Conservation (phyloP, 2,113 vertebrate species). For the Rhegmatorhina hoffmannsi region DNA sequence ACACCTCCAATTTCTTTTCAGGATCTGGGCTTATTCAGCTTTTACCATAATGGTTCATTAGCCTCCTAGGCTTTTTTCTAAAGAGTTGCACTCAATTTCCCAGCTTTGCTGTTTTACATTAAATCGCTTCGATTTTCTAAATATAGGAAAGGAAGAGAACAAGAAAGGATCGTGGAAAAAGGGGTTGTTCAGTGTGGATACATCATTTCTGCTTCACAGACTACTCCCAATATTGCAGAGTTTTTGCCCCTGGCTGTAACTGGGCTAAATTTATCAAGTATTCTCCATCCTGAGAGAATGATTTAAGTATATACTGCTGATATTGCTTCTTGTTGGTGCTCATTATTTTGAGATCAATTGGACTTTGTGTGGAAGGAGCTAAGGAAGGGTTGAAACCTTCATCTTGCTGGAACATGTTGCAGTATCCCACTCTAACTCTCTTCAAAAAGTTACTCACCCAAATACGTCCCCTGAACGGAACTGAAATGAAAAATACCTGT, state of each 20-base stretch:
- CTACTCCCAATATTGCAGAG: not conserved
- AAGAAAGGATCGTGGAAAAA: not conserved
- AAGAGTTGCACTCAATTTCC: constrained; percentile 26
- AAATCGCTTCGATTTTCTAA: constrained; percentile 34
- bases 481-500: not conserved
- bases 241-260: constrained; percentile 1
- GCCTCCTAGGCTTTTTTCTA: constrained; percentile 38
- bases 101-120: constrained; percentile 40
- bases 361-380: not conserved
- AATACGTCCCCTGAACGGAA: not conserved
- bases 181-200: not conserved
- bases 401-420: not conserved
- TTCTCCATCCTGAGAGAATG: not conserved
- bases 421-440: not conserved
- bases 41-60: constrained; percentile 53
- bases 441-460: not conserved
- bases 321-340: not conserved
- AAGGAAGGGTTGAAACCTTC: not conserved
- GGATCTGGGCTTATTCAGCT: constrained; percentile 38
- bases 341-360: constrained; percentile 14
- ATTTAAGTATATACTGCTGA: not conserved
- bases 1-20: constrained; percentile 44
- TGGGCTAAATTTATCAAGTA: not conserved
- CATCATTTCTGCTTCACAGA: constrained; percentile 14
- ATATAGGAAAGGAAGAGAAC: not conserved